Conservation (phyloP, 2,888 invertebrate genomes). For the Andrena minutula region DNA sequence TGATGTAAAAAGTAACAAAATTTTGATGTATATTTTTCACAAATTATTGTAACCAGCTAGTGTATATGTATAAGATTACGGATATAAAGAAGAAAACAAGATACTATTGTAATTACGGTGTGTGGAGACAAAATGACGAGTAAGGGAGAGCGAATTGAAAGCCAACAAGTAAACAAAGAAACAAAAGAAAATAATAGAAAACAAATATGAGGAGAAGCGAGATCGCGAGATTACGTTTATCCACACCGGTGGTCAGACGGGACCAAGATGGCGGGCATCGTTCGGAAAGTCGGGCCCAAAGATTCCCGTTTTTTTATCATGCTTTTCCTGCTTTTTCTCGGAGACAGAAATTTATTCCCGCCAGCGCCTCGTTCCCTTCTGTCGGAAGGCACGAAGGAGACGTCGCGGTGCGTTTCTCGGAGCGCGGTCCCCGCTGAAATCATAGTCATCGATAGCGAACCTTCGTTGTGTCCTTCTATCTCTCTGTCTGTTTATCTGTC, state of each 20-base stretch:
- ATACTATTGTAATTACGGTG: slow-evolving; percentile 80
- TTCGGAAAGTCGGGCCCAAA: slow-evolving; percentile 80
- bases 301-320: slow-evolving; percentile 74
- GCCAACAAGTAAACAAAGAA: slow-evolving; percentile 49
- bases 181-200: slow-evolving; percentile 49
- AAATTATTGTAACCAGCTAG: slow-evolving; percentile 85
- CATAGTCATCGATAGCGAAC: slow-evolving; percentile 10
- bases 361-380: background rate
- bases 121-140: slow-evolving; percentile 69
- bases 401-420: background rate
- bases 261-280: slow-evolving; percentile 84
- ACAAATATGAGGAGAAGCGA: slow-evolving; percentile 63
- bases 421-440: background rate
- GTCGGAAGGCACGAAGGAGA: background rate
- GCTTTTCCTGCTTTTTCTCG: background rate
- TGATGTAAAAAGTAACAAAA: slow-evolving; percentile 85
- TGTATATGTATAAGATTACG: slow-evolving; percentile 84
- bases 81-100: slow-evolving; percentile 69
- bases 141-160: slow-evolving; percentile 63
- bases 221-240: slow-evolving; percentile 76
- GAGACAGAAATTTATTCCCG: background rate
- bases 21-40: slow-evolving; percentile 85
- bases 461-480: background rate
- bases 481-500: background rate
- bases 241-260: slow-evolving; percentile 82